Conservation (phyloP, 2,113 vertebrate genomes). For the Crotalus tigris region DNA sequence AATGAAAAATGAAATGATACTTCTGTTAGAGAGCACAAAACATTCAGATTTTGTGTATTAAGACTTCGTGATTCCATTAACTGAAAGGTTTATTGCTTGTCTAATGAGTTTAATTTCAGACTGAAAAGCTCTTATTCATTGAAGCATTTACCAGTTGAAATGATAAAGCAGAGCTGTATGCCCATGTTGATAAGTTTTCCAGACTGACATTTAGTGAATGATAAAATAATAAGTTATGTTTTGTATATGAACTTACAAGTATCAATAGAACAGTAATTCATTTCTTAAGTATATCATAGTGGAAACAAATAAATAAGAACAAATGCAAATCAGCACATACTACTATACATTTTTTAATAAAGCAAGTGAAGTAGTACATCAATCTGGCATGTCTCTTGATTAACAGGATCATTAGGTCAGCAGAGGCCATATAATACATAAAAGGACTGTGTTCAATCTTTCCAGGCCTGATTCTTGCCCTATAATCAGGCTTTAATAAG, state of each 20-base stretch:
- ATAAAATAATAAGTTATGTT: slow-evolving; percentile 16
- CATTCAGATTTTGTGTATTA: neutral
- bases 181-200: neutral
- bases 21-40: neutral
- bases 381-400: neutral
- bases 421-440: neutral
- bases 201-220: neutral
- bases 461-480: neutral
- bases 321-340: neutral
- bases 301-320: neutral
- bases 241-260: slow-evolving; percentile 15
- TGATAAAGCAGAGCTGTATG: neutral
- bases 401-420: neutral
- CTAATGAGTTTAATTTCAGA: slow-evolving; percentile 7
- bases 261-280: neutral
- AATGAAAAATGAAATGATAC: neutral
- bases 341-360: neutral
- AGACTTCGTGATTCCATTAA: neutral
- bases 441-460: neutral
- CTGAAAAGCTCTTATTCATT: slow-evolving; percentile 8
- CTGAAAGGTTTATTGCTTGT: slow-evolving; percentile 18
- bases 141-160: slow-evolving; percentile 10
- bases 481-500: neutral
- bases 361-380: neutral
- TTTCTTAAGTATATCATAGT: slow-evolving; percentile 1